Evolutionary conservation across 2,888 invertebrate species (phyloP).

Genomic region (Morpho achilles): DNA sequence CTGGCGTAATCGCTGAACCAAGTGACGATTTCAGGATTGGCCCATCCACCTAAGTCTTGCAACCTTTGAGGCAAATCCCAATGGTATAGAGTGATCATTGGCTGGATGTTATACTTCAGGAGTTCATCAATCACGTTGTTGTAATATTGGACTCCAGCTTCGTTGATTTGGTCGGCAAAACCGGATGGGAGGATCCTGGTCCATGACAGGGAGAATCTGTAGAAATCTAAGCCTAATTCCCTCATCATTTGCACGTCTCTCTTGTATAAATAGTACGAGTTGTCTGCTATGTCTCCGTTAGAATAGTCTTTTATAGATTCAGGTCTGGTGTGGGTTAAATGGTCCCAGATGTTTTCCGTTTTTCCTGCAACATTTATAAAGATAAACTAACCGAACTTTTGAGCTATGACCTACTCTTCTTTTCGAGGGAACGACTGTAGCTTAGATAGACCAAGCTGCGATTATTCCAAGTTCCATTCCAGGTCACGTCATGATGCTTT

Average conservation of each 20-base stretch:
- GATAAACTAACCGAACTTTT: not conserved
- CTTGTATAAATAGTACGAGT: conserved; percentile 60
- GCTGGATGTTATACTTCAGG: conserved; percentile 44
- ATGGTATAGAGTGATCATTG: no score
- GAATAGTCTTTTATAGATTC: conserved; percentile 36
- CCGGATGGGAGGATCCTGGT: conserved; percentile 82
- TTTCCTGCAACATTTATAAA: conserved; percentile 57
- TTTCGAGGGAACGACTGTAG: no score
- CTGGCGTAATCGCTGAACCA: conserved; percentile 81
- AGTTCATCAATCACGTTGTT: conserved; percentile 83
- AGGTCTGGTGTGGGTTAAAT: conserved; percentile 39
- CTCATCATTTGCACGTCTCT: conserved; percentile 59
- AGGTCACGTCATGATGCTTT: no score
- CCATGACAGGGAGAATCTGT: conserved; percentile 83
- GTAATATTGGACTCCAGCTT: conserved; percentile 56
- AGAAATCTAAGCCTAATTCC: conserved; percentile 61
- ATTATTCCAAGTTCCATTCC: no score
- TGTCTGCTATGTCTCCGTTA: conserved; percentile 81
- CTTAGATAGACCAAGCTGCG: no score
- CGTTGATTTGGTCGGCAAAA: conserved; percentile 78
- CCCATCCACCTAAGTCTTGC: conserved; percentile 78
- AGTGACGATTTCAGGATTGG: conserved; percentile 80
- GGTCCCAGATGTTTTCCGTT: conserved; percentile 76
- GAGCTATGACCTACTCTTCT: not conserved
- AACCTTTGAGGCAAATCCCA: conserved; percentile 75